These are phyloP conservation scores for Hipparchia sbordonii DNA, from an alignment of 2,888 invertebrate species.

Conservation along the genomic window DNA sequence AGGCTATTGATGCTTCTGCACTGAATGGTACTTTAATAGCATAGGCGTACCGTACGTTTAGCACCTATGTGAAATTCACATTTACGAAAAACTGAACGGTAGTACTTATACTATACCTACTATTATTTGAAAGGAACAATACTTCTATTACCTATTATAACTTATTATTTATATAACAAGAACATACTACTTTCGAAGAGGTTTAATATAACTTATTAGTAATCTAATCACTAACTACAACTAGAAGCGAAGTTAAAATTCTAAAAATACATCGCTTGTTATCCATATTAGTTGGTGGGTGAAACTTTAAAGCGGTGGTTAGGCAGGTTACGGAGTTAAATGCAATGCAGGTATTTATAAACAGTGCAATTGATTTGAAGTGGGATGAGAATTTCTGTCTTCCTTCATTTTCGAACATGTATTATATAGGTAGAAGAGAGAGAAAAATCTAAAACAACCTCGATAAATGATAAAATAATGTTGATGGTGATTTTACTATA, in stretches of 20 bases:
- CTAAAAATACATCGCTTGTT: constrained; percentile 12
- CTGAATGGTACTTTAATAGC: too few species aligned
- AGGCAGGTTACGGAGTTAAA: constrained; percentile 25
- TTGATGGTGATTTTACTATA: neutral
- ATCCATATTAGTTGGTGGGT: constrained; percentile 23
- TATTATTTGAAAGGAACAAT: too few species aligned
- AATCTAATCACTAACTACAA: constrained; percentile 11
- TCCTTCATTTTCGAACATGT: constrained; percentile 24
- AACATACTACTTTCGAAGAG: neutral
- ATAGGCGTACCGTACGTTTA: too few species aligned
- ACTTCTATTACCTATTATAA: too few species aligned
- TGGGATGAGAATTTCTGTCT: constrained; percentile 38
- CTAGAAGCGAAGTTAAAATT: neutral
- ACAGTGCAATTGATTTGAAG: constrained; percentile 28
- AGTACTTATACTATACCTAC: too few species aligned
- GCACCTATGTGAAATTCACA: too few species aligned
- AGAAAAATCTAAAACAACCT: constrained; percentile 3
- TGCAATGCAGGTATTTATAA: constrained; percentile 31
- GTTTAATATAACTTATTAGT: neutral
- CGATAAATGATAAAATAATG: constrained; percentile 9
- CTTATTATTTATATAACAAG: too few species aligned
- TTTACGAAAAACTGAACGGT: too few species aligned
- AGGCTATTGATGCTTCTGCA: too few species aligned
- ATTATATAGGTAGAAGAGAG: constrained; percentile 6
- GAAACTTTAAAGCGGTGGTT: constrained; percentile 27